These are phyloP conservation scores for Periophthalmus magnuspinnatus DNA, from an alignment of 2,797 vertebrate species.

Conservation along the genomic window DNA sequence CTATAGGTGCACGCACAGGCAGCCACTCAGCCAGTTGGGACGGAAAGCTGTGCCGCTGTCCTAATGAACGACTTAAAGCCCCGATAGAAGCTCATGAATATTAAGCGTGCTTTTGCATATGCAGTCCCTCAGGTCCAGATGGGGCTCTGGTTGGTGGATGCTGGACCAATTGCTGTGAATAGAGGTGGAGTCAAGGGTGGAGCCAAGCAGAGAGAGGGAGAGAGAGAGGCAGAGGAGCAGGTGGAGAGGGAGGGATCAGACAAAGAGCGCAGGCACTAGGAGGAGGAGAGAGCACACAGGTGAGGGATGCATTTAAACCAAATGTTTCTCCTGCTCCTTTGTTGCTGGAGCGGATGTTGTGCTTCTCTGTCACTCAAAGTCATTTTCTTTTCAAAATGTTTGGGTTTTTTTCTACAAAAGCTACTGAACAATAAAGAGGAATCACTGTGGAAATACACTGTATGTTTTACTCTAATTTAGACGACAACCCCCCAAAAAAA, in stretches of 20 bases:
- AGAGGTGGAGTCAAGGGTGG: slow-evolving; percentile 71
- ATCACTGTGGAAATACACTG: background rate
- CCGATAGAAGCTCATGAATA: slow-evolving; percentile 97
- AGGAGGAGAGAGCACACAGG: slow-evolving; percentile 63
- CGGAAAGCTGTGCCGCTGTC: slow-evolving; percentile 91
- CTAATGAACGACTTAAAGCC: slow-evolving; percentile 99
- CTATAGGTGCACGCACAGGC: slow-evolving; percentile 79
- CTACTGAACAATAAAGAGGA: background rate
- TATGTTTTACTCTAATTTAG: background rate
- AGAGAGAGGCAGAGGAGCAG: slow-evolving; percentile 64
- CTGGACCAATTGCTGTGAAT: slow-evolving; percentile 75
- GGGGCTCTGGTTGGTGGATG: slow-evolving; percentile 83
- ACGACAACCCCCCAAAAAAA: background rate
- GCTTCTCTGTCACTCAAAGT: slow-evolving; percentile 6
- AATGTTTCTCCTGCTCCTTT: slow-evolving; percentile 45
- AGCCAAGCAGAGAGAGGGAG: slow-evolving; percentile 46
- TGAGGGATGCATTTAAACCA: slow-evolving; percentile 74
- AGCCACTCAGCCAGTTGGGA: slow-evolving; percentile 87
- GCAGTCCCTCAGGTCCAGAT: slow-evolving; percentile 86
- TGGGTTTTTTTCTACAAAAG: background rate
- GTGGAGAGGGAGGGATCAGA: slow-evolving; percentile 71
- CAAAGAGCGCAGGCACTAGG: slow-evolving; percentile 62
- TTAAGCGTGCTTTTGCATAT: slow-evolving; percentile 94
- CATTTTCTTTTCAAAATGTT: slow-evolving; percentile 8
- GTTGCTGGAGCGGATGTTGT: slow-evolving; percentile 22